These are phyloP conservation scores for Ia io DNA, from an alignment of 2,113 vertebrate genomes.

Conservation along the genomic window DNA sequence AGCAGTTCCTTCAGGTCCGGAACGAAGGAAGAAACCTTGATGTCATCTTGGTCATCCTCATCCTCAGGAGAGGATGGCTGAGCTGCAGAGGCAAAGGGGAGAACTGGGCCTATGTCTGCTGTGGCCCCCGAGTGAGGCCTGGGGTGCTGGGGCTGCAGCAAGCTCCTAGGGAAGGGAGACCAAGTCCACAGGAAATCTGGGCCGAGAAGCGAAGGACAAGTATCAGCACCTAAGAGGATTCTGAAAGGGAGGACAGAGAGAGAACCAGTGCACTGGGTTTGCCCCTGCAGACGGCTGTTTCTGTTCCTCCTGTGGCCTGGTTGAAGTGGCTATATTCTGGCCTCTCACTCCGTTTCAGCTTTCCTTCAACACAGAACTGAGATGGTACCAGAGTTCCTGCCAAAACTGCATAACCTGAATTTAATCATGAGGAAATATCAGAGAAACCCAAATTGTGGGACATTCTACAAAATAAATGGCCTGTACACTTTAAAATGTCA, in stretches of 20 bases:
- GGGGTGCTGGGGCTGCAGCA: constrained; percentile 35
- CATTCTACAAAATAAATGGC: constrained; percentile 32
- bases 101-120: constrained; percentile 59
- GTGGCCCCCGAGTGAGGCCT: not conserved
- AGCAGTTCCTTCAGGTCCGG: constrained; percentile 93
- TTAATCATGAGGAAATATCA: not conserved
- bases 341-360: not conserved
- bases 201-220: constrained; percentile 44
- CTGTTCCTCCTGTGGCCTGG: not conserved
- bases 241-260: constrained; percentile 69
- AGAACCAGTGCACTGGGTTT: constrained; percentile 55
- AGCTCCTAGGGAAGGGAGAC: constrained; percentile 65
- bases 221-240: constrained; percentile 54
- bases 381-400: constrained; percentile 13
- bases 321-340: not conserved
- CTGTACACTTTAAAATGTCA: constrained; percentile 29
- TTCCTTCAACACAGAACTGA: not conserved
- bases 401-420: not conserved
- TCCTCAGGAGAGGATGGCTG: constrained; percentile 78
- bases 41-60: constrained; percentile 85
- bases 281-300: constrained; percentile 15
- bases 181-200: constrained; percentile 54
- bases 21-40: constrained; percentile 92
- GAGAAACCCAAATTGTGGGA: constrained; percentile 21
- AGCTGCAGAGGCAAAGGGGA: constrained; percentile 82